Base-by-base conservation (phyloP, 2,888 invertebrate genomes). In the Arrhopalites spinosus region DNA sequence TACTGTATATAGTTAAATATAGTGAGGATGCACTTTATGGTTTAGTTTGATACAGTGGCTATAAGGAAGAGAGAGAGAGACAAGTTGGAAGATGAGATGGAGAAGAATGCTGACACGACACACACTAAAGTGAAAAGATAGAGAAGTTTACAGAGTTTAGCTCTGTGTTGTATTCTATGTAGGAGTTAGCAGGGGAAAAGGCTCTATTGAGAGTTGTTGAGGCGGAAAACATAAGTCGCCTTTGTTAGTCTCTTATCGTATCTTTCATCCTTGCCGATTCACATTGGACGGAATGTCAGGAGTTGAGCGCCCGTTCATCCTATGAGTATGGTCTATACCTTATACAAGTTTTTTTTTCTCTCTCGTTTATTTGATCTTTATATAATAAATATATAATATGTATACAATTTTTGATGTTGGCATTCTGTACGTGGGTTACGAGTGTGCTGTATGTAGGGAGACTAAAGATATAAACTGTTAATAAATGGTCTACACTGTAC, bases 211-310 rank as follows among this genome's bases (percentile, higher is more conserved):
- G 61, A 63, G 45, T 72, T 72, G 71, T 61, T 72, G 61, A 36
- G 71, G 61, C 61, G 71, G 71, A 72, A 72, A 72, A 72, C 71
- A 72, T 72, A 63, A 61, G 71, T 61, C 63, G 25, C 8, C 66
- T 67, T 45, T 59, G 25, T 23, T 15, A 50, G 36, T 68, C n/a
- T 69, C 69, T 53, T 36, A 36, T 43, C 43, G 20, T 15, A 2
- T 27, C 8, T 64, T 64, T 59, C 59, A 59, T 59, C 45, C 71
- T 66, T 45, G 20, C 66, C 66, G 20, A 66, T 66, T 66, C 66
- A 66, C 45, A 23, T 66, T 45, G n/a, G 36, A 36, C 5, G 11
- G 36, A 36, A 36, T 36, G 36, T 36, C 11, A 36, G 5, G 36
- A 36, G 36, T 36, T 3, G 50, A 50, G 50, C 3, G 17, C 50